phyloP scores from a whole-genome alignment of 2,888 invertebrate species.

The Oithona nana region DNA sequence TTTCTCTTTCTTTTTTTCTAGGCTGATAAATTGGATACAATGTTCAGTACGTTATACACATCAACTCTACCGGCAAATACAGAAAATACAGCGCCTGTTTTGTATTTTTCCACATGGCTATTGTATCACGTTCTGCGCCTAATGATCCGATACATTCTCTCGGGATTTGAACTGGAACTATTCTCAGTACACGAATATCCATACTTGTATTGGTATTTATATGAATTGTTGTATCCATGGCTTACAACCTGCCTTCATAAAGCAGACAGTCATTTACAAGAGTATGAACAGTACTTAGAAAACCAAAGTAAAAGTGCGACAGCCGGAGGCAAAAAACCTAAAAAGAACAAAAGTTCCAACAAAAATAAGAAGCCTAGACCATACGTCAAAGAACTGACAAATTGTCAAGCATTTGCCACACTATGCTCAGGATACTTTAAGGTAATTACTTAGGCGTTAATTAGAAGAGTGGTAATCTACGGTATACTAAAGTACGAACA shows the following conservation, averaged over 20 bases:
- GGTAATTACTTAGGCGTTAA: slow-evolving; percentile 32
- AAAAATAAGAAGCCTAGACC: slow-evolving; percentile 45
- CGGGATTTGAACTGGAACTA: slow-evolving; percentile 84
- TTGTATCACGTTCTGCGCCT: slow-evolving; percentile 76
- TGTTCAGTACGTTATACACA: slow-evolving; percentile 46
- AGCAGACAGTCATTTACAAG: slow-evolving; percentile 62
- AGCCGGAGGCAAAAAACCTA: slow-evolving; percentile 31
- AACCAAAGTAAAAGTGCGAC: slow-evolving; percentile 26
- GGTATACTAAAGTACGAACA: no score
- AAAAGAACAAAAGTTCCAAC: slow-evolving; percentile 30
- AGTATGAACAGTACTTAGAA: slow-evolving; percentile 44
- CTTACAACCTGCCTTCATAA: slow-evolving; percentile 70
- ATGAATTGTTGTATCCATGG: slow-evolving; percentile 87
- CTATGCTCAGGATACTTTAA: slow-evolving; percentile 90
- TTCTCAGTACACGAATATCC: slow-evolving; percentile 69
- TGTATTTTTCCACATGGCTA: slow-evolving; percentile 85
- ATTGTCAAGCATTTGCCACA: slow-evolving; percentile 76
- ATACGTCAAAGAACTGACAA: slow-evolving; percentile 61
- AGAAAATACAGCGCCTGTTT: slow-evolving; percentile 35
- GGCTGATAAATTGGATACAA: slow-evolving; percentile 77
- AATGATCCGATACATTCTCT: slow-evolving; percentile 80
- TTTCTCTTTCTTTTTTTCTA: slow-evolving; percentile 28
- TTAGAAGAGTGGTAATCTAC: not conserved
- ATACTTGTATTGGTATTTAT: slow-evolving; percentile 48
- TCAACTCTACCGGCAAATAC: slow-evolving; percentile 47